A percentile compares a stretch with the other conserved stretches of the same genome.
Conservation (phyloP, 1,140 invertebrate genomes). For the Drosophila carrolli region DNA sequence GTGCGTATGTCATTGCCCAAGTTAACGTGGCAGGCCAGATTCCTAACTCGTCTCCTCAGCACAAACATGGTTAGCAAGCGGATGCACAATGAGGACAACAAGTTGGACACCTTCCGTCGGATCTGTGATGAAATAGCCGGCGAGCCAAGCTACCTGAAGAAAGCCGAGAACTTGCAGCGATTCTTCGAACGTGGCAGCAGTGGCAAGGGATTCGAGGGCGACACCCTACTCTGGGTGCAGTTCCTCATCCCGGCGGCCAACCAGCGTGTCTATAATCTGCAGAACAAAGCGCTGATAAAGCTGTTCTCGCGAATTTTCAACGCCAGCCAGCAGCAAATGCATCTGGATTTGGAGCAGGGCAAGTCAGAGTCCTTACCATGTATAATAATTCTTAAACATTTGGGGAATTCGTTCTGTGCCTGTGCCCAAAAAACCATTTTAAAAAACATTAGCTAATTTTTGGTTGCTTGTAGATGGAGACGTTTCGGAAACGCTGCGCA, state of each 20-base stretch:
- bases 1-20: neutral
- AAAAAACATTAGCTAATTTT: too few relatives aligned
- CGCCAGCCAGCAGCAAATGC: constrained; percentile 91
- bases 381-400: too few relatives aligned
- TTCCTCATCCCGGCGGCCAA: constrained; percentile 92
- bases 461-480: constrained; percentile 87
- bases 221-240: constrained; percentile 93
- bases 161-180: constrained; percentile 90
- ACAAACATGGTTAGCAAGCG: constrained; percentile 36
- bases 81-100: constrained; percentile 87
- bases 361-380: neutral
- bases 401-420: too few relatives aligned
- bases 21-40: neutral
- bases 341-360: constrained; percentile 92
- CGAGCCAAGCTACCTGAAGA: constrained; percentile 92
- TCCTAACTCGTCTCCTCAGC: constrained; percentile 9
- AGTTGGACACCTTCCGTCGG: constrained; percentile 91
- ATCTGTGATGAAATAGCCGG: constrained; percentile 92
- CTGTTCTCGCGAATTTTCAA: constrained; percentile 93
- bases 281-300: constrained; percentile 96
- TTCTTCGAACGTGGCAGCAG: constrained; percentile 84
- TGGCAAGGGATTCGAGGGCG: constrained; percentile 89
- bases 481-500: constrained; percentile 93
- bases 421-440: too few relatives aligned
- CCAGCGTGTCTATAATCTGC: constrained; percentile 95